Conservation (phyloP, 2,113 vertebrate species). For the Marmota flaviventris region DNA sequence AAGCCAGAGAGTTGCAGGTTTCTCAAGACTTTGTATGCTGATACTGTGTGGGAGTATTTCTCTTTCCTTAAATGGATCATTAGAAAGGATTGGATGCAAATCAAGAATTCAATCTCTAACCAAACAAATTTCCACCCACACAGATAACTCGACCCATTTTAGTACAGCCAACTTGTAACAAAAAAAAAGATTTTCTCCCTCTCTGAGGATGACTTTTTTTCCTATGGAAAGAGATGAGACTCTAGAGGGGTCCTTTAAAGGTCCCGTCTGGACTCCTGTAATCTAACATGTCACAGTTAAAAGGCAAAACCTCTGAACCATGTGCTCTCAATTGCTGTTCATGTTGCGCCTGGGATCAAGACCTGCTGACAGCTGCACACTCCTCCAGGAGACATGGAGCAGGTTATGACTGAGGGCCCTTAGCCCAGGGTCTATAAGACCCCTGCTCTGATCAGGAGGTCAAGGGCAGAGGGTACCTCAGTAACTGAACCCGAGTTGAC, state of each 20-base stretch:
- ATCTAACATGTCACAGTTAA: not conserved
- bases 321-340: not conserved
- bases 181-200: not conserved
- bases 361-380: not conserved
- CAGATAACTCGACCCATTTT: slow-evolving; percentile 24
- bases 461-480: not conserved
- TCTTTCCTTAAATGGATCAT: slow-evolving; percentile 68
- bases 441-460: not conserved
- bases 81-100: slow-evolving; percentile 45
- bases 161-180: slow-evolving; percentile 3
- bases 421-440: too few relatives aligned
- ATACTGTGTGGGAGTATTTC: slow-evolving; percentile 51
- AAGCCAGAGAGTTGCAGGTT: slow-evolving; percentile 58
- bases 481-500: not conserved
- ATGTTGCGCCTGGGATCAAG: not conserved
- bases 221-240: not conserved
- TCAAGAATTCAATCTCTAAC: slow-evolving; percentile 72
- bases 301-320: not conserved
- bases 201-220: not conserved
- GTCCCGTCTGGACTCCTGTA: not conserved
- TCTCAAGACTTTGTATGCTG: slow-evolving; percentile 66
- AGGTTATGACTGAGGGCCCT: not conserved
- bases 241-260: not conserved
- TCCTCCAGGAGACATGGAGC: not conserved
- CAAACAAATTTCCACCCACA: slow-evolving; percentile 49